Base-by-base conservation (phyloP, 2,113 vertebrate species). In the Neodontobutis hainanensis region DNA sequence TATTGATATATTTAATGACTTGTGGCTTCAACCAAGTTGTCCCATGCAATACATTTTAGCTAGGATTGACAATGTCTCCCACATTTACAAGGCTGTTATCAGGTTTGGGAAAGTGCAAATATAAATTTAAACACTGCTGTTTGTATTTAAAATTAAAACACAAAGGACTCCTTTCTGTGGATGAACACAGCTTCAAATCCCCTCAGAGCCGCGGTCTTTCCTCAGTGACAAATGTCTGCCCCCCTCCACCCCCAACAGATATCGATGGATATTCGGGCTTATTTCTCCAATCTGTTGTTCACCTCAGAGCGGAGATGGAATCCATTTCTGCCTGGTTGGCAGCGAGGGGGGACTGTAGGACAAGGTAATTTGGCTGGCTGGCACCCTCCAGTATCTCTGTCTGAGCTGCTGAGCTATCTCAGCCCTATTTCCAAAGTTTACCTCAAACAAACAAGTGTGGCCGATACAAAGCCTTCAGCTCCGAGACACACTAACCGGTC, bases 261-360 rank as follows among this genome's bases (percentile, higher is more conserved):
- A 82, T 84, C 64, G 42, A 77, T 80, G 75, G 65, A 80, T 85
- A 71, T 88, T 86, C 73, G 78, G 76, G 61, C 65, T 87, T 85
- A 86, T 85, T 87, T 58, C 78, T 81, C 70, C 80, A 85, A 83
- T 82, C 81, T 80, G 75, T 81, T 83, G 85, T 78, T 84, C 79
- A 85, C 81, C 75, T 79, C 70, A 27, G 76, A 80, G 64, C 36
- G 16, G 73, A 87, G 80, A 86, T 78, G 59, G 80, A 87, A 87
- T 85, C 82, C 77, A 87, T 87, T 84, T 81, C 83, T 78, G 70
- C 72, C 63, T 52, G 79, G 77, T 73, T 78, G 83, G 75, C 71
- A 73, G 77, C 10, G 58, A 73, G 64, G 68, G 45, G 46, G 47
- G 82, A 74, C 82, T 62, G 81, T 64, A 62, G 83, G 79, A 87